Conservation (phyloP, 2,888 invertebrate species). For the Drosophila sordidapex region DNA sequence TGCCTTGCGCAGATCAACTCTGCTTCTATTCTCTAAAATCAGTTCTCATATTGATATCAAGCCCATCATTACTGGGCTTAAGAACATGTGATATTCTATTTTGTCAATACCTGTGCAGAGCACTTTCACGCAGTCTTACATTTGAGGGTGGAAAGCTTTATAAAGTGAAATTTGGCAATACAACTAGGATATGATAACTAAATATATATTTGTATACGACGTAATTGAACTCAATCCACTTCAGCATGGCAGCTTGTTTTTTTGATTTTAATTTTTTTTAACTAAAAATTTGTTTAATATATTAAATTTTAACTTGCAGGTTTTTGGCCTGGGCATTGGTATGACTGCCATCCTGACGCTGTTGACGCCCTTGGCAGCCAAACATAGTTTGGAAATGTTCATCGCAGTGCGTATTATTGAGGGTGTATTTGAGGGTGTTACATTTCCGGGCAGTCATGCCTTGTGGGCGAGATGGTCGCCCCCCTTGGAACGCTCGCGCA, state of each 20-base stretch:
- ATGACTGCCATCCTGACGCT: slow-evolving; percentile 92
- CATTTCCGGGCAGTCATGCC: slow-evolving; percentile 89
- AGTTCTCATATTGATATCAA: background rate
- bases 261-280: background rate
- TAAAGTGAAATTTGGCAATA: background rate
- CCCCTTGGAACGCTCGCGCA: slow-evolving; percentile 90
- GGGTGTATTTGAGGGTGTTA: slow-evolving; percentile 90
- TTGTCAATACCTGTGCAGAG: too few species aligned
- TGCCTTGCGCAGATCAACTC: background rate
- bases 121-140: too few species aligned
- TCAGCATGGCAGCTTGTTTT: background rate
- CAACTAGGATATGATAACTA: background rate
- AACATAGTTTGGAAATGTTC: slow-evolving; percentile 89
- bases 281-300: background rate
- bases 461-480: slow-evolving; percentile 95
- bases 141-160: background rate
- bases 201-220: background rate
- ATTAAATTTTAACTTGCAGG: slow-evolving; percentile 82
- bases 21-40: background rate
- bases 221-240: background rate
- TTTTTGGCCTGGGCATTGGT: slow-evolving; percentile 92
- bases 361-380: slow-evolving; percentile 91
- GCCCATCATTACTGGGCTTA: too few species aligned
- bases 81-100: too few species aligned
- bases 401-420: slow-evolving; percentile 91